Percentiles rank a stretch among this genome's conserved stretches.
These are phyloP conservation scores for Limnephilus lunatus DNA, from an alignment of 2,888 invertebrate species.

Conservation along the genomic window DNA sequence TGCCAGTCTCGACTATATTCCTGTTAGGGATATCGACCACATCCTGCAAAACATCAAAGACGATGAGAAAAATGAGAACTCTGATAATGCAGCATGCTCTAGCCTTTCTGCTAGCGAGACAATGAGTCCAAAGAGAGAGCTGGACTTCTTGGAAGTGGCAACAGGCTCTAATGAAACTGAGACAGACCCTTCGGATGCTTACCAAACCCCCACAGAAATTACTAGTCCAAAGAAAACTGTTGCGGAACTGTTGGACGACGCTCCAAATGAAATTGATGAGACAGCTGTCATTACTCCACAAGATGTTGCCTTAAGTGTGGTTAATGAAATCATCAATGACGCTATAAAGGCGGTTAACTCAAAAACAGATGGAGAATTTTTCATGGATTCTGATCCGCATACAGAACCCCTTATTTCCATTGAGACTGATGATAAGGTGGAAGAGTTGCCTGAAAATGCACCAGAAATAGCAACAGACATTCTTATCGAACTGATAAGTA, in stretches of 20 bases:
- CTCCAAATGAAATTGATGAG: conserved; percentile 69
- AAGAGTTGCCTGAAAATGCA: conserved; percentile 48
- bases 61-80: conserved; percentile 73
- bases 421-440: conserved; percentile 49
- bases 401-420: conserved; percentile 48
- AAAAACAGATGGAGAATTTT: conserved; percentile 41
- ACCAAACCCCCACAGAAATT: conserved; percentile 82
- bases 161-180: conserved; percentile 77
- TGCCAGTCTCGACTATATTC: conserved; percentile 76
- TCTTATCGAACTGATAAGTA: conserved; percentile 48
- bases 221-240: conserved; percentile 75
- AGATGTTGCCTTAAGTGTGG: conserved; percentile 74
- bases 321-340: conserved; percentile 75
- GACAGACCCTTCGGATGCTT: conserved; percentile 82
- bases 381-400: conserved; percentile 40
- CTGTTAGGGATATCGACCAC: conserved; percentile 74
- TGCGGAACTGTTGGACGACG: conserved; percentile 69
- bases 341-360: conserved; percentile 73
- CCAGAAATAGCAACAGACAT: conserved; percentile 67
- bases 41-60: conserved; percentile 70
- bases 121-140: conserved; percentile 75
- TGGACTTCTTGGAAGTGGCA: conserved; percentile 70
- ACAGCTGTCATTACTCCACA: conserved; percentile 67
- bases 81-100: conserved; percentile 74
- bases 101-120: conserved; percentile 76